phyloP scores from a whole-genome alignment of 2,888 invertebrate genomes.

The Parascotia fuliginaria region DNA sequence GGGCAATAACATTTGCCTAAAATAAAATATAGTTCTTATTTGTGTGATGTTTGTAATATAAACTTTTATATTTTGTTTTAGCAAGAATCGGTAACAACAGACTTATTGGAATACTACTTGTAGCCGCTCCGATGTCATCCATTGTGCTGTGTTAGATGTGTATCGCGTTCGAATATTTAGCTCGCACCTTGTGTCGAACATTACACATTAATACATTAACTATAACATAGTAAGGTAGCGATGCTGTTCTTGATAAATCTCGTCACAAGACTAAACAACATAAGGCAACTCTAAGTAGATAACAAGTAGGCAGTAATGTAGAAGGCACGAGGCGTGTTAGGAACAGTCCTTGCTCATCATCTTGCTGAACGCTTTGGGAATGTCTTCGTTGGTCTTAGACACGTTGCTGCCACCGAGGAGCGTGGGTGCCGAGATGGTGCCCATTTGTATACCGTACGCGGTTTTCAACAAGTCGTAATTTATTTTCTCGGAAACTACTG shows the following conservation, averaged over 20 bases:
- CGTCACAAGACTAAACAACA: constrained; percentile 42
- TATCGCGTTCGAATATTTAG: constrained; percentile 13
- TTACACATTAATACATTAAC: constrained; percentile 20
- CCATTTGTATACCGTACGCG: constrained; percentile 90
- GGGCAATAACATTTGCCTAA: no score
- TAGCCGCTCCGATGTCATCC: not conserved
- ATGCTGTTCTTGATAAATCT: constrained; percentile 27
- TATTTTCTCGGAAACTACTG: constrained; percentile 93
- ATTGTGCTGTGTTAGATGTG: not conserved
- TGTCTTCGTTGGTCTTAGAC: constrained; percentile 93
- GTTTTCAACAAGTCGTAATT: constrained; percentile 95
- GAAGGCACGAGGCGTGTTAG: constrained; percentile 50
- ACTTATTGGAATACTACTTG: no score
- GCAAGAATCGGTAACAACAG: no score
- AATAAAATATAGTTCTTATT: no score
- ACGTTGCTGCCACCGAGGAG: constrained; percentile 90
- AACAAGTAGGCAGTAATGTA: constrained; percentile 27
- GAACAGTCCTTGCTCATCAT: constrained; percentile 80
- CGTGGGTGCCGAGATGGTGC: constrained; percentile 89
- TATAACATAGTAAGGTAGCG: constrained; percentile 24
- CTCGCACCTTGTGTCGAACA: constrained; percentile 30
- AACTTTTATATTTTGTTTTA: no score
- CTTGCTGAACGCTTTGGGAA: constrained; percentile 91
- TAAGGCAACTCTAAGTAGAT: constrained; percentile 54
- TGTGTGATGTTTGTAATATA: no score